A percentile compares a stretch with the other conserved stretches of the same genome.
phyloP scores from a whole-genome alignment of 2,113 vertebrate species.

The Cichladusa arquata region DNA sequence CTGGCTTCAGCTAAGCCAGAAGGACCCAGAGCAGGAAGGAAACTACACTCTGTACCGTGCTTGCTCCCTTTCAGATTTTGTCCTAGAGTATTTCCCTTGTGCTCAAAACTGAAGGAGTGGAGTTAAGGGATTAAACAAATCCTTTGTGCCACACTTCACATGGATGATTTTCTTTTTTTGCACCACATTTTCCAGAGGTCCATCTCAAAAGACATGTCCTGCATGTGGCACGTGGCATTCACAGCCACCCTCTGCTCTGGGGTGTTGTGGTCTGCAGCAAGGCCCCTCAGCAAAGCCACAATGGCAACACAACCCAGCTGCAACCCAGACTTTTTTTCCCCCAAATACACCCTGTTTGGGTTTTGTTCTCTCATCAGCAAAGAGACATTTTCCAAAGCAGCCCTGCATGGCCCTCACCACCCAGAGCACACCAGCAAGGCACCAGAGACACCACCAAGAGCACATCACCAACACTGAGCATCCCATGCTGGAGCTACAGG shows the following conservation, averaged over 20 bases:
- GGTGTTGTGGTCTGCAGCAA: not conserved
- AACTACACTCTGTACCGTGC: not conserved
- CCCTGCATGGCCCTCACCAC: not conserved
- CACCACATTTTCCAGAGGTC: not conserved
- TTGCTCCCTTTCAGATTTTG: not conserved
- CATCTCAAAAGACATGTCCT: not conserved
- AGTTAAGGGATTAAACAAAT: not conserved
- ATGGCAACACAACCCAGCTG: not conserved
- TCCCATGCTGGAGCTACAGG: not conserved
- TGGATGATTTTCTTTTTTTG: not conserved
- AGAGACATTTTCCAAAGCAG: not conserved
- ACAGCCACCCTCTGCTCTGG: not conserved
- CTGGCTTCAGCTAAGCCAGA: not conserved
- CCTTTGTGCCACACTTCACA: not conserved
- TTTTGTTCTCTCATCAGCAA: not conserved
- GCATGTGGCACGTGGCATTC: fast-evolving
- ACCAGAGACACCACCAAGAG: not conserved
- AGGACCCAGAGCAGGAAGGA: not conserved
- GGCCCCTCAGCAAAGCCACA: not conserved
- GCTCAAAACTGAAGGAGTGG: not conserved
- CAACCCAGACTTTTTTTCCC: not conserved
- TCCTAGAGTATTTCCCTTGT: not conserved
- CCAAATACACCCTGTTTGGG: fast-evolving
- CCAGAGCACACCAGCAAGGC: not conserved
- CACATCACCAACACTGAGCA: not conserved